These are phyloP conservation scores for Pteronotus mesoamericanus DNA, from an alignment of 2,797 vertebrate genomes.

Conservation along the genomic window DNA sequence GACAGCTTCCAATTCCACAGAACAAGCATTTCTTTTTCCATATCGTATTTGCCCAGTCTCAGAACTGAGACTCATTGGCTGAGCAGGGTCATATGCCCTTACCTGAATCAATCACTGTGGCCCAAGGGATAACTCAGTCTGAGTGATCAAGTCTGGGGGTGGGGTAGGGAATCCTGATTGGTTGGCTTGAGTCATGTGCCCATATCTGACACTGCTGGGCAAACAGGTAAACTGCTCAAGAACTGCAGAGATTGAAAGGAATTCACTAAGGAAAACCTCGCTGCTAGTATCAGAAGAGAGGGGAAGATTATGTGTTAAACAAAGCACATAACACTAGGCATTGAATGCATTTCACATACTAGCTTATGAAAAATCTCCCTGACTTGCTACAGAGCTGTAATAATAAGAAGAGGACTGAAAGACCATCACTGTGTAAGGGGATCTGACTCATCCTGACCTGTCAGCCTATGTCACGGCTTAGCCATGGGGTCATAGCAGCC, in stretches of 20 bases:
- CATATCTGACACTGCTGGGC: background rate
- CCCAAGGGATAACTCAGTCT: background rate
- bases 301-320: background rate
- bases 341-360: background rate
- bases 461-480: background rate
- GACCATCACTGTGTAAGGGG: background rate
- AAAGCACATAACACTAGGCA: background rate
- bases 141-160: background rate
- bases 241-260: background rate
- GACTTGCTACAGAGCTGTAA: background rate
- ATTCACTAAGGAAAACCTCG: background rate
- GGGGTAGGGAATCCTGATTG: background rate
- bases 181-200: background rate
- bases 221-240: background rate
- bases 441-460: background rate
- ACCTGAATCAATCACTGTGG: background rate
- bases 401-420: background rate
- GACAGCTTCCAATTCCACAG: background rate
- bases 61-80: background rate
- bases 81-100: background rate
- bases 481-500: slow-evolving; percentile 77
- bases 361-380: background rate
- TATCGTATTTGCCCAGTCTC: background rate
- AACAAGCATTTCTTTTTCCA: background rate
- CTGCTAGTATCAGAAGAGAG: background rate